A percentile compares a stretch with the other conserved stretches of the same genome.
Evolutionary conservation across 2,888 invertebrate species (phyloP).

Genomic region (Neoaliturus tenellus): DNA sequence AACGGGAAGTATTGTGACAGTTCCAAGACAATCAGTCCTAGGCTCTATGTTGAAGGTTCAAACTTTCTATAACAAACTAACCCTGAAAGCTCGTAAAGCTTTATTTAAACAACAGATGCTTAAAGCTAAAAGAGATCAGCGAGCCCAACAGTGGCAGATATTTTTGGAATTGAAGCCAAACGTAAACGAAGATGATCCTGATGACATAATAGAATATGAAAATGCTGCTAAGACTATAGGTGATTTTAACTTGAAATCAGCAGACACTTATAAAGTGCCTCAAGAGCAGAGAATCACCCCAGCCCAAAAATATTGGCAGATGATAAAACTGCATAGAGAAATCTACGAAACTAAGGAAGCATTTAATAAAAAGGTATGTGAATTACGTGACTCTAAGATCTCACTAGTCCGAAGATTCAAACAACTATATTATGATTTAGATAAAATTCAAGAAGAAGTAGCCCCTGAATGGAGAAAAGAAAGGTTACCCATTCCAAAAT

Average conservation of each 20-base stretch:
- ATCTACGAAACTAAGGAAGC: constrained; percentile 41
- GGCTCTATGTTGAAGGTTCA: not conserved
- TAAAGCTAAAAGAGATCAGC: constrained; percentile 1
- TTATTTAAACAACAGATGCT: not conserved
- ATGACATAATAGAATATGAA: constrained; percentile 28
- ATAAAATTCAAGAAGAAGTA: constrained; percentile 40
- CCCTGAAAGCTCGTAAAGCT: constrained; percentile 15
- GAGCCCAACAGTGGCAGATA: constrained; percentile 37
- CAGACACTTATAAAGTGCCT: constrained; percentile 49
- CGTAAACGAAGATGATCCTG: constrained; percentile 26
- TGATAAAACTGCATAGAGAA: constrained; percentile 48
- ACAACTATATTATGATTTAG: constrained; percentile 15
- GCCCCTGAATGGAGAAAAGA: not conserved
- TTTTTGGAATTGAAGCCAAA: constrained; percentile 54
- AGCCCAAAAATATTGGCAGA: constrained; percentile 42
- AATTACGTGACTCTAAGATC: constrained; percentile 35
- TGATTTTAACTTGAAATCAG: constrained; percentile 53
- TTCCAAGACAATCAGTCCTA: not conserved
- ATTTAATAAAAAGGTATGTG: constrained; percentile 54
- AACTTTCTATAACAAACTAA: not conserved
- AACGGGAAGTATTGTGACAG: not conserved
- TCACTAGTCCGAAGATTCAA: constrained; percentile 38
- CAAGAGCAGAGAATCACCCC: constrained; percentile 7
- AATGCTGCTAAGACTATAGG: constrained; percentile 43
- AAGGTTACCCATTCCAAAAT: constrained; percentile 19